Evolutionary conservation across 2,888 invertebrate species (phyloP).

Genomic region (Tetramorium bicarinatum): DNA sequence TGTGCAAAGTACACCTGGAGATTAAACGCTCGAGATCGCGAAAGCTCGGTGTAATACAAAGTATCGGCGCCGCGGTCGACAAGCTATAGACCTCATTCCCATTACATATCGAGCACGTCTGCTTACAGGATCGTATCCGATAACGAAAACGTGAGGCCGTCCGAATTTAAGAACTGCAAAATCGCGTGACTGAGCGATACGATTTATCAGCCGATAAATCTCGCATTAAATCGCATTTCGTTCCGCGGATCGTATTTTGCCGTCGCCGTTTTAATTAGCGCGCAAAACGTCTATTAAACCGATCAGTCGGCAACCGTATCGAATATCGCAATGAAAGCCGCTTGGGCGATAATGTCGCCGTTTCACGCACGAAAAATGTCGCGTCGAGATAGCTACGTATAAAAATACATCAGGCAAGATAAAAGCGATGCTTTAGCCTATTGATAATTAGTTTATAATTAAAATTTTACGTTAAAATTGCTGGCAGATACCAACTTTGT

Average conservation of each 20-base stretch:
- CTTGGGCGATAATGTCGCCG: not conserved
- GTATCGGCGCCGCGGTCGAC: not conserved
- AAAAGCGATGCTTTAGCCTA: not conserved
- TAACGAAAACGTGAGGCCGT: slow-evolving; percentile 17
- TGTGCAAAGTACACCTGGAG: not conserved
- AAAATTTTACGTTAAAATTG: slow-evolving; percentile 30
- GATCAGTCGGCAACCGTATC: slow-evolving; percentile 1
- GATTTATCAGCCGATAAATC: slow-evolving; percentile 38
- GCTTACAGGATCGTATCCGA: slow-evolving; percentile 5
- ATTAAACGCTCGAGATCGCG: not conserved
- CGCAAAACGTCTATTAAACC: slow-evolving; percentile 23
- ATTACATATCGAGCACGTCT: not conserved
- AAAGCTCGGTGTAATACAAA: not conserved
- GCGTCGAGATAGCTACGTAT: not conserved
- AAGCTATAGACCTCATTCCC: not conserved
- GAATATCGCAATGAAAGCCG: slow-evolving; percentile 4
- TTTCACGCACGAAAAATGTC: slow-evolving; percentile 27
- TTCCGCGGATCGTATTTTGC: slow-evolving; percentile 13
- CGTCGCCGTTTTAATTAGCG: slow-evolving; percentile 29
- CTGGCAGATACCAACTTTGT: slow-evolving; percentile 9
- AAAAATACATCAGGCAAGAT: not conserved
- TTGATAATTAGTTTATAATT: slow-evolving; percentile 26
- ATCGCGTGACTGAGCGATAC: slow-evolving; percentile 25
- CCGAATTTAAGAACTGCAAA: slow-evolving; percentile 33
- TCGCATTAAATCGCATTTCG: slow-evolving; percentile 9